Conservation (phyloP, 2,113 vertebrate species). For the Stigmatopora nigra region DNA sequence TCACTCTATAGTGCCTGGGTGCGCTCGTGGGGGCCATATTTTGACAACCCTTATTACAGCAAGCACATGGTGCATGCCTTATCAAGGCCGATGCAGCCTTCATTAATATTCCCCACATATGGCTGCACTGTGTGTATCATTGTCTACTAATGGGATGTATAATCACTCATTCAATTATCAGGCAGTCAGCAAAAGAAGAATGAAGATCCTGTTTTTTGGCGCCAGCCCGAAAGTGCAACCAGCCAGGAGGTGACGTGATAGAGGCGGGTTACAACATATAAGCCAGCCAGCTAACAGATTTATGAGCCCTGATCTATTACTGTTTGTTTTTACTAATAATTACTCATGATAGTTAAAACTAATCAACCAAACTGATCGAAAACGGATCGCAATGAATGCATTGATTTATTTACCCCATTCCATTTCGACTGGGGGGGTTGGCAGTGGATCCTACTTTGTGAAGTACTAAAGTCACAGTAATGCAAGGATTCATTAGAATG, state of each 20-base stretch:
- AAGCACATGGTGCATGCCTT: slow-evolving; percentile 78
- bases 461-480: too few species aligned
- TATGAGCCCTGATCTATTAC: too few species aligned
- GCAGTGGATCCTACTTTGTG: too few species aligned
- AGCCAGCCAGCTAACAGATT: slow-evolving; percentile 46
- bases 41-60: slow-evolving; percentile 74
- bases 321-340: too few species aligned
- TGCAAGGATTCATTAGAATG: too few species aligned
- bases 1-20: slow-evolving; percentile 31
- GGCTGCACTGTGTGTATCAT: slow-evolving; percentile 87
- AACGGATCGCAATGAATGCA: too few species aligned
- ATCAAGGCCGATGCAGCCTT: slow-evolving; percentile 92
- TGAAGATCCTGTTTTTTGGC: slow-evolving; percentile 53
- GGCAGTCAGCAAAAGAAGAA: slow-evolving; percentile 82
- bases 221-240: slow-evolving; percentile 54
- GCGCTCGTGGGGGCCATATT: slow-evolving; percentile 55
- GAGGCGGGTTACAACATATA: slow-evolving; percentile 76
- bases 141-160: slow-evolving; percentile 95
- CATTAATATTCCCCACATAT: slow-evolving; percentile 98
- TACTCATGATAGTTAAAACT: too few species aligned
- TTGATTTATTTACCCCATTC: too few species aligned
- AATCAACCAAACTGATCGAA: too few species aligned
- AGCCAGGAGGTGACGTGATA: slow-evolving; percentile 69
- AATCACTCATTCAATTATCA: slow-evolving; percentile 99
- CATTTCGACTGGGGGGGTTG: too few species aligned